A percentile compares a stretch with the other conserved stretches of the same genome.
Conservation (phyloP, 1,140 invertebrate genomes). For the Bilobella aurantiaca region DNA sequence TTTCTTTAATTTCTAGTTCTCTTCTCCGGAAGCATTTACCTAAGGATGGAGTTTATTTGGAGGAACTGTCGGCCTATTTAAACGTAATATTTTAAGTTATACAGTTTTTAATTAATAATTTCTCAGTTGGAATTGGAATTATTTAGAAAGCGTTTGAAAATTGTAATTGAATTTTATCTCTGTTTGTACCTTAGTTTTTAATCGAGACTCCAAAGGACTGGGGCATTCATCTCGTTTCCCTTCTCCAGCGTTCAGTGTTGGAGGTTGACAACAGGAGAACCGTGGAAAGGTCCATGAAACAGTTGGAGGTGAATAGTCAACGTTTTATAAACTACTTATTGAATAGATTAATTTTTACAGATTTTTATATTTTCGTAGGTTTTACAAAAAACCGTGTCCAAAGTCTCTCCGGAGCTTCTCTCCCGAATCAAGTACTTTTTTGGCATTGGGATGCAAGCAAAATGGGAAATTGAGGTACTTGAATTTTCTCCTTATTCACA, state of each 20-base stretch:
- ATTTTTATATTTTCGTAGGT: not conserved
- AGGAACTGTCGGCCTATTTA: slow-evolving; percentile 70
- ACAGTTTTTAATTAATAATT: slow-evolving; percentile 2
- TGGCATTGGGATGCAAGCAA: not conserved
- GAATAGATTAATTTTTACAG: not conserved
- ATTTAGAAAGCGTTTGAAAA: too few relatives aligned
- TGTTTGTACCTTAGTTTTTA: slow-evolving; percentile 39
- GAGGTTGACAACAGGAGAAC: slow-evolving; percentile 65
- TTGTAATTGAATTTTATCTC: slow-evolving; percentile 12
- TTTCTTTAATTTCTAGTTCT: slow-evolving; percentile 35
- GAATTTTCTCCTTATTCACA: slow-evolving; percentile 5
- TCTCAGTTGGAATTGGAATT: too few relatives aligned
- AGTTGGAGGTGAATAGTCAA: slow-evolving; percentile 49
- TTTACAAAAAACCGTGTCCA: not conserved
- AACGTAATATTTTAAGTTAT: slow-evolving; percentile 41
- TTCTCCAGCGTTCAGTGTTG: slow-evolving; percentile 61
- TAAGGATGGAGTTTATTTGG: slow-evolving; percentile 60
- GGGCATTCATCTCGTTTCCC: slow-evolving; percentile 53
- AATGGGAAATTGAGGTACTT: slow-evolving; percentile 38
- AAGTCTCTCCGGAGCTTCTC: not conserved
- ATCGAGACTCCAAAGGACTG: slow-evolving; percentile 42
- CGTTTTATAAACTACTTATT: not conserved
- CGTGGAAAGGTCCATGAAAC: slow-evolving; percentile 73
- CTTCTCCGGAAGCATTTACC: slow-evolving; percentile 59
- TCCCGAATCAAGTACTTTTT: slow-evolving; percentile 3